Base-by-base conservation (phyloP, 1,140 invertebrate species). In the Neodiprion fabricii region DNA sequence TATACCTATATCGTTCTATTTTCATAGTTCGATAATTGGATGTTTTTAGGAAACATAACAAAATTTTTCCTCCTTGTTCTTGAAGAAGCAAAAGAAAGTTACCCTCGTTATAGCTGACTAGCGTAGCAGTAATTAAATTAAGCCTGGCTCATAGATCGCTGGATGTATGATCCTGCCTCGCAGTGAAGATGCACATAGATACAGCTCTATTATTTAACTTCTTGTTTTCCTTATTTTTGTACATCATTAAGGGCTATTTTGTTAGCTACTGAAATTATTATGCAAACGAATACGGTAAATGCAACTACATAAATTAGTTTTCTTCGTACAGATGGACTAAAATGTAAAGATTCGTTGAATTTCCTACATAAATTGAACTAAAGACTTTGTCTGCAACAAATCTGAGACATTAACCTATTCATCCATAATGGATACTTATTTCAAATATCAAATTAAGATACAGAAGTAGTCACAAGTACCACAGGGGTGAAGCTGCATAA, bases 51-150 rank as follows among this genome's bases (percentile, higher is more conserved):
- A 40, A 40, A 40, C 28, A 40, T 3, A 40, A 40, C 28, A 1
- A 40, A 40, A 3, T 40, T 40, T 40, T 40, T 40, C 5, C 28
- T 40, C 8, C 11, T 61, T 61, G n/a, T 61, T 61, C 53, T 14
- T 61, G 53, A 14, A 17, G 9, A 61, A 61, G 53, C 53, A 14
- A 61, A 61, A 61, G 28, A 61, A 61, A 4, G 11, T 61, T 61
- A 17, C 53, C 53, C 53, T 61, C 53, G 53, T 61, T 40, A 40
- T 40, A 14, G n/a, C 11, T 17, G 53, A 61, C 53, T 61, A 61
- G 53, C 53, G 53, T 61, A 61, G 53, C 53, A 17, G 11, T 61
- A 61, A 61, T 61, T 61, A 61, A 61, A 61, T 61, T 61, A 12
- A 61, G 53, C 53, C 53, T 61, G 53, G 53, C 11, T 61, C 53